Evolutionary conservation across 2,113 vertebrate species (phyloP), one percentile per base, ranked within the genome.

Genomic region (Saguinus imperator): DNA sequence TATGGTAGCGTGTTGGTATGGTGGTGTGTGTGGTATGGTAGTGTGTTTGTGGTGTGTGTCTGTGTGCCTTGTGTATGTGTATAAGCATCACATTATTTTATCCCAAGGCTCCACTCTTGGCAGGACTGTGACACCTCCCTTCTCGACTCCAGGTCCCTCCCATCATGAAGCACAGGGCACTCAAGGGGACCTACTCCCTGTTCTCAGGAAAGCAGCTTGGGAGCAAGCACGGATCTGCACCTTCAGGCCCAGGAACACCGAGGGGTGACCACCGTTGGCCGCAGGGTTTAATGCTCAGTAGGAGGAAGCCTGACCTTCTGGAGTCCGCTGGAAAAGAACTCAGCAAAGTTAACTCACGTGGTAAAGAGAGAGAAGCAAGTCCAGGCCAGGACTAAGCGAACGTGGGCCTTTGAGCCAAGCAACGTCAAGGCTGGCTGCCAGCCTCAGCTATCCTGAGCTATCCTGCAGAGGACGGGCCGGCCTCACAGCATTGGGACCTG

Each of bases 381-480:
- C 50, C 18, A 17, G 68, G 45, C 23, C 9, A 29, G 2, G 68
- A 3, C 35, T 32, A 75, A 48, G 5, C 5, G 21, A 37, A 58
- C 1, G 0, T 3, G 16, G 29, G 9, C 14, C 27, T n/a, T 40
- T 25, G 9, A 92, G 40, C 52, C 4, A 73, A 57, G 21, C 21
- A 29, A 16, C 2, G 25, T n/a, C 16, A 11, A 1, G 6, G 40
- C 6, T 1, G 9, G 37, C 27, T 32, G 3, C 10, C 32, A n/a
- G 77, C 32, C 27, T 23, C 77, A n/a, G n/a, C n/a, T n/a, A n/a
- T n/a, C n/a, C n/a, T n/a, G n/a, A 57, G 77, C 8, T 8, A 0
- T 82, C 25, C 8, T 23, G 40, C 10, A 25, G 50, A 72, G 37
- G 8, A 83, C 76, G 1, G 18, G 50, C 40, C 32, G 18, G 48